Evolutionary conservation across 2,113 vertebrate species (phyloP), one percentile per base, ranked within the genome.

Genomic region (Manacus vitellinus): DNA sequence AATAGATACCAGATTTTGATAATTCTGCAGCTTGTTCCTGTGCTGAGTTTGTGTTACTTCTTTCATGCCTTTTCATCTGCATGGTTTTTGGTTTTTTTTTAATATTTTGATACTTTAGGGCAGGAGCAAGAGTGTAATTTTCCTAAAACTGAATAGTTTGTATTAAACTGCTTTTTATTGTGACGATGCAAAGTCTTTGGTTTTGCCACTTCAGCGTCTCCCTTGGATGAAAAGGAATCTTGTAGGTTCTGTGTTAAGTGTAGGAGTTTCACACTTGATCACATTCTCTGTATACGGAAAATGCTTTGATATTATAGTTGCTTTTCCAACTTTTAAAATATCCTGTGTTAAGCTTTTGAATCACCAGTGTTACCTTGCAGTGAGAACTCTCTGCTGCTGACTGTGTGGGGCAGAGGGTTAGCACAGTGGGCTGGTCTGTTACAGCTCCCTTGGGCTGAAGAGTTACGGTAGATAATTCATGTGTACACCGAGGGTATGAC

Each of bases 391-490:
- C 9, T 0, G 18, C 49, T 8, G 19, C 76, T 44, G 76, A 2
- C 5, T 8, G 4, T 10, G 44, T 0, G 0, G 51, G 30, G 9
- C 83, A 25, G 58, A 41, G 41, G 5, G 24, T 39, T 39, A 17
- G 33, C 15, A 0, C 9, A 1, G 6, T 1, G 1, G 24, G 1
- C 55, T 5, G 25, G 17, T 27, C 18, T 27, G 20, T 59, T 41
- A 16, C 33, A 17, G 37, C 65, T 49, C 6, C 75, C 11, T 24
- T 52, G 22, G 7, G 4, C 4, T 4, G 28, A 5, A 22, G 39
- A 27, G 39, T 23, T 37, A 6, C 2, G 7, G 21, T 7, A 3
- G 41, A 1, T 30, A 4, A 4, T 28, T 15, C 2, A 2, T 30
- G 37, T 52, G 52, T 18, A 49, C 21, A 1, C 30, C 1, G 39